A percentile compares a stretch with the other conserved stretches of the same genome.
phyloP scores from a whole-genome alignment of 2,888 invertebrate genomes.

The Chrysolina oricalcia region DNA sequence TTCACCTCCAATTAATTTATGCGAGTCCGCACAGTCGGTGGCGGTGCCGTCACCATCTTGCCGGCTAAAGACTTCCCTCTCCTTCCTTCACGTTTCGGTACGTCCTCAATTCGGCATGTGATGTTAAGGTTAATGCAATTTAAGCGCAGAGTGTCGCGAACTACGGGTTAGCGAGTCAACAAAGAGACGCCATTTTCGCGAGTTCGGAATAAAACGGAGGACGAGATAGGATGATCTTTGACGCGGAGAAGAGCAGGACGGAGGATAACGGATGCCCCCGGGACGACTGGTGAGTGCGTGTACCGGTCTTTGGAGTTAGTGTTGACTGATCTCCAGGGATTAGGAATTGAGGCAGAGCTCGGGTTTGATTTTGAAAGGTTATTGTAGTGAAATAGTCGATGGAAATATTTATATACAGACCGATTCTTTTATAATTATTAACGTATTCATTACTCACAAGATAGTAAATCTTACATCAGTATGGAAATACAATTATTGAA shows the following conservation, averaged over 20 bases:
- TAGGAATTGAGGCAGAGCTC: constrained; percentile 47
- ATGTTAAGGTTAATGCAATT: constrained; percentile 75
- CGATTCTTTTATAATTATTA: no score
- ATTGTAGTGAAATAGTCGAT: constrained; percentile 29
- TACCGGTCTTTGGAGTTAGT: constrained; percentile 50
- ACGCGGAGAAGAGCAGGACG: constrained; percentile 21
- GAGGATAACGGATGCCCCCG: constrained; percentile 48
- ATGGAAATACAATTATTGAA: no score
- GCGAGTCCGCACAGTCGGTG: constrained; percentile 64
- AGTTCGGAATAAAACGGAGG: constrained; percentile 55
- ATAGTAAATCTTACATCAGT: no score
- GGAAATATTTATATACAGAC: background rate
- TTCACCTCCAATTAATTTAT: constrained; percentile 66
- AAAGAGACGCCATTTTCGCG: constrained; percentile 70
- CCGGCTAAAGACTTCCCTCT: constrained; percentile 61
- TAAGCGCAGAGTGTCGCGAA: constrained; percentile 71
- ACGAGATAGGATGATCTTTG: constrained; percentile 44
- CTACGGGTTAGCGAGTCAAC: constrained; percentile 71
- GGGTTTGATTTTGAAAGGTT: constrained; percentile 51
- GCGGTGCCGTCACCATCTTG: constrained; percentile 59
- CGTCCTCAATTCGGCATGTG: constrained; percentile 74
- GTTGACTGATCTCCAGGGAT: constrained; percentile 51
- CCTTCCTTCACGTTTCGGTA: constrained; percentile 72
- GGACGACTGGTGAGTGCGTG: constrained; percentile 55
- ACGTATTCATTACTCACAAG: no score